Evolutionary conservation across 1,140 invertebrate species (phyloP), one percentile per base, ranked within the genome.

Genomic region (Chlorops oryzae): DNA sequence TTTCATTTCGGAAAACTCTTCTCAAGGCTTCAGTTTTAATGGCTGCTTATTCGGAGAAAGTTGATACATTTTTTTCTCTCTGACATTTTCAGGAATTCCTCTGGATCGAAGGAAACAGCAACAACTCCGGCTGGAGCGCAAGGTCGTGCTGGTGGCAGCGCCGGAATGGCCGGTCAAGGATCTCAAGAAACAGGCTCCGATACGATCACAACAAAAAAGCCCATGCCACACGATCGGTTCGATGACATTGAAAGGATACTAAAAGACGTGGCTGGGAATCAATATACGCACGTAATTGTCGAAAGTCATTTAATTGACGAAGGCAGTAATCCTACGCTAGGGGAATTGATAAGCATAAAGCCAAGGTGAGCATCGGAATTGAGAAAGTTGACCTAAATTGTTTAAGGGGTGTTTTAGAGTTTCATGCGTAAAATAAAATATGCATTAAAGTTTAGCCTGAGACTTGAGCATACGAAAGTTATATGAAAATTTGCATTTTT

Each of bases 271-370:
- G 40, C 54, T 5, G 59, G 44, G 35, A 59, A 56, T 27, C 60
- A 69, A 48, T 66, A 71, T 35, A 39, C 53, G 5, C 68, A 68
- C 51, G 65, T 67, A 13, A 60, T 66, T 43, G 55, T 75, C 44
- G 74, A 79, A 42, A 75, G 74, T 13, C 77, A 78, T 5, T 75
- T 83, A 3, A 43, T 53, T 24, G 76, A 72, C 53, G 59, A 74
- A 18, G 61, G 61, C 9, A 57, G 62, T 52, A 76, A 86, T 68
- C 84, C 83, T 0, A 81, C 80, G 5, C 75, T 88, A 22, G 80
- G 75, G 0, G 79, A 85, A 44, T 62, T 87, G 63, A 80, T 81
- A 51, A 76, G 79, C 28, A 62, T 82, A 35, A 74, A 76, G 59
- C 65, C 73, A n/a, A 78, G 78, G 83, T 85, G 54, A 77, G 79